These are phyloP conservation scores for Axis porcinus DNA, from an alignment of 2,113 vertebrate species.

Conservation along the genomic window DNA sequence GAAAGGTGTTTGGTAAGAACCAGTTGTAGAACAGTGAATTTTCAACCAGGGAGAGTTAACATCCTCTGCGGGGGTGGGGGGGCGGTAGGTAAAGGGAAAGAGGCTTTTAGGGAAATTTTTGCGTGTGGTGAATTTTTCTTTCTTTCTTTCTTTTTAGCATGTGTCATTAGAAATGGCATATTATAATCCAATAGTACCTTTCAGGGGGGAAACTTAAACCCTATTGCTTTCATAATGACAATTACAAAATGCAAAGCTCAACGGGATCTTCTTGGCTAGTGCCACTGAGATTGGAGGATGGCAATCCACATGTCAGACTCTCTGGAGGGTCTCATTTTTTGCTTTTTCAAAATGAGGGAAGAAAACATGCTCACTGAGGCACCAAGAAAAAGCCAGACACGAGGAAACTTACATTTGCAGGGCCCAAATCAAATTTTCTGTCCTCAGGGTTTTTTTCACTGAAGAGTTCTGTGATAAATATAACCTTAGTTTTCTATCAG, in stretches of 20 bases:
- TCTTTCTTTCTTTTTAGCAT: neutral
- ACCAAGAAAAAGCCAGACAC: neutral
- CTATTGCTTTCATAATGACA: slow-evolving; percentile 6
- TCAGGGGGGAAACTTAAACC: neutral
- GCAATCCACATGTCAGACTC: neutral
- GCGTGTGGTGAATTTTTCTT: neutral
- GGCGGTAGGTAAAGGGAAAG: neutral
- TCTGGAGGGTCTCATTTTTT: neutral
- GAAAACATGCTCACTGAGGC: neutral
- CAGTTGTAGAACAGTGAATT: neutral
- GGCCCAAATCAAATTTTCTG: neutral
- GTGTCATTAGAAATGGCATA: slow-evolving; percentile 3
- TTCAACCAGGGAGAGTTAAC: neutral
- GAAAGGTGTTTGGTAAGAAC: neutral
- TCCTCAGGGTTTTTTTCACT: neutral
- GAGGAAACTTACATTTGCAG: neutral
- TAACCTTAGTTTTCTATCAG: neutral
- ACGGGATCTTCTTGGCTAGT: neutral
- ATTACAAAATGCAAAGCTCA: neutral
- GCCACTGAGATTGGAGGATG: neutral
- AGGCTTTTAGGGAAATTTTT: neutral
- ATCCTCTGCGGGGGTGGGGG: neutral
- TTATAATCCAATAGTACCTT: neutral
- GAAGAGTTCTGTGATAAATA: neutral
- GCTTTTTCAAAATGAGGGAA: neutral